Evolutionary conservation across 2,113 vertebrate species (phyloP), one percentile per base, ranked within the genome.

Genomic region (Myrmecophaga tridactyla): DNA sequence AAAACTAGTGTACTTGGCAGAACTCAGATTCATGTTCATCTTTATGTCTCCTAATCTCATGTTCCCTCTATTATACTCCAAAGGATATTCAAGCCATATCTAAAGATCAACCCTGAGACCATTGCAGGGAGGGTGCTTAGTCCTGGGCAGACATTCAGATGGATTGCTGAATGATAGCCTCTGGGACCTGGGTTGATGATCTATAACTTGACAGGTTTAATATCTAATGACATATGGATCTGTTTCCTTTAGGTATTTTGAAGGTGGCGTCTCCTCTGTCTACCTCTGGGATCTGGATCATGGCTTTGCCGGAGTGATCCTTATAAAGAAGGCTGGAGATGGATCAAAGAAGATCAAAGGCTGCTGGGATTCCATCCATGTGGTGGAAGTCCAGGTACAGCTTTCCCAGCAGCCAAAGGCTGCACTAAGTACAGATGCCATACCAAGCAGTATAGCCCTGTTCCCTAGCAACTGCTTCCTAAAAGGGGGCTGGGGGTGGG

Each of bases 281-380:
- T 99, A 99, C 98, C 99, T 99, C 98, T 99, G 99, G 99, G 99
- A 99, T 98, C 99, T 99, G 98, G 99, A 99, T 98, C 99, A 99
- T 65, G 99, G 99, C 72, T 99, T 99, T 77, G 99, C 99, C 1
- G 99, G 99, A 58, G 99, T 99, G 97, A 99, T 99, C 98, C 99
- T 99, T 97, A 99, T 99, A 96, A 99, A 99, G 98, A 99, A 99
- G 98, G 99, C 99, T 43, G 99, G 99, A 51, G 99, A 99, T 4
- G 99, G 99, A 97, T 99, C 99, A 97, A 99, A 99, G 98, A 99
- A 99, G 98, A 99, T 99, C 98, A 99, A 99, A 97, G 99, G 99
- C 92, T 99, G 99, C 98, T 99, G 99, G 99, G 99, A 99, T 98
- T 99, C 99, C 97, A 99, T 99, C 98, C 99, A 99, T 21, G 99